Percentiles rank a stretch among this genome's conserved stretches.
phyloP scores from a whole-genome alignment of 2,113 vertebrate genomes.

The Lampris megalopsis region DNA sequence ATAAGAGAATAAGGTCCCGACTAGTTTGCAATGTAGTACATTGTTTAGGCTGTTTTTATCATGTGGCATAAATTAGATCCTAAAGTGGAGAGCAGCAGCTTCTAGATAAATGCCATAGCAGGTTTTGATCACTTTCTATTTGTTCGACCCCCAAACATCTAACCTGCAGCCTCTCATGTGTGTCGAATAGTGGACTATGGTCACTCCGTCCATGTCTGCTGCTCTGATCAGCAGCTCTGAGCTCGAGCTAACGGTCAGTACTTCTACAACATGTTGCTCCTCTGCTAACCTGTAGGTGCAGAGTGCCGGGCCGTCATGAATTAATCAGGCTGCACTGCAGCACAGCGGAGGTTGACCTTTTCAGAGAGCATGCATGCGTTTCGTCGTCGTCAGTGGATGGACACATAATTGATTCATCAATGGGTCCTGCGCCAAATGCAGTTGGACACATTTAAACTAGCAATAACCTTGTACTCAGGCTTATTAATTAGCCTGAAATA shows the following conservation, averaged over 20 bases:
- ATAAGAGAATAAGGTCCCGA: too few relatives aligned
- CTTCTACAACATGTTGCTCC: conserved; percentile 1
- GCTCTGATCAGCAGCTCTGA: neutral
- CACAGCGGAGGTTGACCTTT: conserved; percentile 74
- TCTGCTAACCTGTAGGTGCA: conserved; percentile 47
- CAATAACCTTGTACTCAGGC: conserved; percentile 57
- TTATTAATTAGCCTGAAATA: conserved; percentile 74
- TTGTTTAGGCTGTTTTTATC: too few relatives aligned
- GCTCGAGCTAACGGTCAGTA: conserved; percentile 28
- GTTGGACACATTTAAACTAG: conserved; percentile 62
- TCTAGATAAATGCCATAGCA: too few relatives aligned
- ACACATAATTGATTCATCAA: conserved; percentile 76
- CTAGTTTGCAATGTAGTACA: too few relatives aligned
- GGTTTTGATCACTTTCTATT: neutral
- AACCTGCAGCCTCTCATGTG: neutral
- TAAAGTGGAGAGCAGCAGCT: too few relatives aligned
- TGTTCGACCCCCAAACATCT: conserved; percentile 9
- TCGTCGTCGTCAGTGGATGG: conserved; percentile 41
- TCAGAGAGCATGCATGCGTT: conserved; percentile 59
- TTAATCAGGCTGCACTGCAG: conserved; percentile 63
- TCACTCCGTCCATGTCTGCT: conserved; percentile 14
- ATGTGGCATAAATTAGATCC: too few relatives aligned
- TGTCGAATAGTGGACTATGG: conserved; percentile 3
- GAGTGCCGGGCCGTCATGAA: conserved; percentile 55
- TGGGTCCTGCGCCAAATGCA: conserved; percentile 61